phyloP scores from a whole-genome alignment of 2,797 vertebrate species.

The Myiotriccus ornatus region DNA sequence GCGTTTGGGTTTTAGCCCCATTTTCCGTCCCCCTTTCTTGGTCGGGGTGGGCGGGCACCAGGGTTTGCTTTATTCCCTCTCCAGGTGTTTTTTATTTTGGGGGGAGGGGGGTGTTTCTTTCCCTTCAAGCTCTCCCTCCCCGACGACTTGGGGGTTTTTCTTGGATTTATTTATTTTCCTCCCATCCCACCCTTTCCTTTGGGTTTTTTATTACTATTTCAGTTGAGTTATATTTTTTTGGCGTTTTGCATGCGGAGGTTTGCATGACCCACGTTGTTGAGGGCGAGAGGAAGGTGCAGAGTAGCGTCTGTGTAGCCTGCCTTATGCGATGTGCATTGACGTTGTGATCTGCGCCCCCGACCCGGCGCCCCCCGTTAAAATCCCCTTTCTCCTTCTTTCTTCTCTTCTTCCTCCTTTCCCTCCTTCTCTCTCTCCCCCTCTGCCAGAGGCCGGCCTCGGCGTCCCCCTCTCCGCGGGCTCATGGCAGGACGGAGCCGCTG shows the following conservation, averaged over 20 bases:
- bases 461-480: constrained; percentile 78
- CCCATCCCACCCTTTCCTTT: constrained; percentile 6
- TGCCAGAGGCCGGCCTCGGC: constrained; percentile 83
- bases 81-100: not conserved
- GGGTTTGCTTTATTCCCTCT: constrained; percentile 45
- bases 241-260: constrained; percentile 95
- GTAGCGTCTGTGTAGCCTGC: constrained; percentile 77
- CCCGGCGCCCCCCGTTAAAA: constrained; percentile 76
- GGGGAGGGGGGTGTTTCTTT: not conserved
- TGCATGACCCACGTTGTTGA: constrained; percentile 99
- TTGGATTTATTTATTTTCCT: constrained; percentile 53
- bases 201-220: constrained; percentile 23
- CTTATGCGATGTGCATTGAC: constrained; percentile 73
- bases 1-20: not conserved
- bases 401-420: constrained; percentile 55
- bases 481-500: constrained; percentile 70
- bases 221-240: constrained; percentile 75
- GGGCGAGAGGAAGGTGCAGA: constrained; percentile 80
- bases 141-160: not conserved
- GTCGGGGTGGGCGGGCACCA: not conserved
- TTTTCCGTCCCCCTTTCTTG: constrained; percentile 57
- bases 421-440: constrained; percentile 56
- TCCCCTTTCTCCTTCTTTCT: constrained; percentile 66
- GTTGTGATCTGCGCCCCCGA: constrained; percentile 70
- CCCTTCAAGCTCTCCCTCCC: constrained; percentile 14